These are phyloP conservation scores for Oikopleura vanhoeffeni DNA, from an alignment of 23 tunicate genomes.

Conservation along the genomic window DNA sequence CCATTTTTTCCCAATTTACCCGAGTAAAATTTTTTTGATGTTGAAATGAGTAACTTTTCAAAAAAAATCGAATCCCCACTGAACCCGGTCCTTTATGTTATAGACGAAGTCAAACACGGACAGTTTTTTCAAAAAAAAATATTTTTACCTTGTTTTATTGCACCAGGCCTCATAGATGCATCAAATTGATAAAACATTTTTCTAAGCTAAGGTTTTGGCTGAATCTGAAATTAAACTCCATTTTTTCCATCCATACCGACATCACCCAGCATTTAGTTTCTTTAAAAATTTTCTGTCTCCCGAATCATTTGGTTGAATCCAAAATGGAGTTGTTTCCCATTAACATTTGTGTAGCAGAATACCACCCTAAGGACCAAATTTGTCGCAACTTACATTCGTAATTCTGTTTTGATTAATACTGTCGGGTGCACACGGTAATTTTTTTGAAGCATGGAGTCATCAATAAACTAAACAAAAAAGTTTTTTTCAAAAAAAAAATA, in stretches of 20 bases:
- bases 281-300: constrained; percentile 62
- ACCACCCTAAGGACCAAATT: constrained; percentile 91
- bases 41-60: too few species aligned
- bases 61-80: too few species aligned
- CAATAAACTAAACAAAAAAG: constrained; percentile 23
- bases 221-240: constrained; percentile 59
- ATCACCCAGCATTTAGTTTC: constrained; percentile 62
- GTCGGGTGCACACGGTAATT: constrained; percentile 91
- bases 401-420: constrained; percentile 75
- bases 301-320: constrained; percentile 73
- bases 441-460: constrained; percentile 98
- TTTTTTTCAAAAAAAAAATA: too few species aligned
- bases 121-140: background rate
- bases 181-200: background rate
- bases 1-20: too few species aligned
- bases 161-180: background rate
- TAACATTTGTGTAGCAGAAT: constrained; percentile 63
- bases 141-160: background rate
- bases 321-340: constrained; percentile 74
- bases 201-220: constrained; percentile 27
- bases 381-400: constrained; percentile 84
- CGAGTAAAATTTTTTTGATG: too few species aligned
- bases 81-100: too few species aligned
- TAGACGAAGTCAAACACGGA: too few species aligned
- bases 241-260: constrained; percentile 66